Base-by-base conservation (phyloP, 1,140 invertebrate species). In the Musca domestica region DNA sequence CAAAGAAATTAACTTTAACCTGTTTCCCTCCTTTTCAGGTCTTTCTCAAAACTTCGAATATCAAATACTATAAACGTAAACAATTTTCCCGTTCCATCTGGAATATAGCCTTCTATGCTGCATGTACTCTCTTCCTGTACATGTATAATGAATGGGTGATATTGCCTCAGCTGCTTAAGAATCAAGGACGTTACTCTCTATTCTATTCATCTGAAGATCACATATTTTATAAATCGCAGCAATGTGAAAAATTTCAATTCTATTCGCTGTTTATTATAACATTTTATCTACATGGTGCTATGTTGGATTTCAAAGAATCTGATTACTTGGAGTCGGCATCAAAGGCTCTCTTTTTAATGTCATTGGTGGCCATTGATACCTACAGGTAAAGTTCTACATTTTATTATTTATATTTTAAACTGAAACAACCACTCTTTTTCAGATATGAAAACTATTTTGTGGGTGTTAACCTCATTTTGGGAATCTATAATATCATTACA, bases 401-500 rank as follows among this genome's bases (percentile, higher is more conserved):
- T 49, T 19, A 12, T 19, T 49, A 2, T 49, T 6, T 49, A 1
- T n/a, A n/a, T n/a, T n/a, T n/a, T n/a, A n/a, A n/a, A n/a, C n/a
- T 5, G 34, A 5, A 41, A 41, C 12, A 30, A 19, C 20, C 30
- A 49, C 48, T 17, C 14, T 23, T 58, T 63, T 71, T 52, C 61
- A 81, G 79, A 67, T 81, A 79, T 71, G 79, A 81, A 47, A 81
- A 79, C 66, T 81, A 81, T 63, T 81, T 81, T 68, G 77, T 81
- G 14, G 76, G 78, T 25, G 30, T 81, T 27, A 81, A 81, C 71
- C 69, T 81, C 6, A 81, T 72, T 5, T 27, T 78, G 30, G 79
- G 76, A 2, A 63, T 81, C 54, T 79, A 81, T 56, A 76, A 71
- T 72, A 81, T 81, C 46, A 71, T 81, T 6, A 75, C 77, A 15